Evolutionary conservation across 2,113 vertebrate species (phyloP), one percentile per base, ranked within the genome.

Genomic region (Alexandromys fortis): DNA sequence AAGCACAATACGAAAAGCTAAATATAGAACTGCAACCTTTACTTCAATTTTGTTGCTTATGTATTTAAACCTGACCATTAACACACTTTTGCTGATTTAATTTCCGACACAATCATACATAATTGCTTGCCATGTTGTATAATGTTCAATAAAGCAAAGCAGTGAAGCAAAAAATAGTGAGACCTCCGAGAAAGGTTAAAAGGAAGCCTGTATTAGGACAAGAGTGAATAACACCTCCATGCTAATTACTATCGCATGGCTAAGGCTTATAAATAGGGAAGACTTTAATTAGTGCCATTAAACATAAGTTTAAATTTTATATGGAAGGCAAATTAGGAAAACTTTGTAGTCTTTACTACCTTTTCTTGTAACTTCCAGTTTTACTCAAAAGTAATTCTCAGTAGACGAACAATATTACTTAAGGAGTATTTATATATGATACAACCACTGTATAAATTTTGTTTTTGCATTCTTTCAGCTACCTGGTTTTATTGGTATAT

Each of bases 111-210:
- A 98, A 97, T 98, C 92, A 98, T 97, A 96, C 85, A 98, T 98
- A 98, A 98, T 98, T 98, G 91, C 95, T 97, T 98, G 92, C 96
- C 91, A 91, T 98, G 97, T 97, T 13, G 0, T 95, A 90, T 97
- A 97, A 98, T 88, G 97, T 98, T 98, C 97, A 98, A 97, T 98
- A 98, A 98, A 98, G 92, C 76, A 98, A 98, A 98, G 92, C 95
- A 97, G 95, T 97, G 97, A 98, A 98, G 97, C 95, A 98, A 98
- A 98, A 98, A 98, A 97, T 95, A 98, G 45, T 92, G 98, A 76
- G 95, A 98, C 92, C 93, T 97, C 93, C 98, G 96, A 96, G 87
- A 98, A 98, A 97, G 94, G 93, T 96, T 98, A 97, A 98, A 98
- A 98, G 94, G 42, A 98, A 98, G 90, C 52, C 90, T 82, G 96